Conservation (phyloP, 2,113 vertebrate genomes). For the Hemicordylus capensis region DNA sequence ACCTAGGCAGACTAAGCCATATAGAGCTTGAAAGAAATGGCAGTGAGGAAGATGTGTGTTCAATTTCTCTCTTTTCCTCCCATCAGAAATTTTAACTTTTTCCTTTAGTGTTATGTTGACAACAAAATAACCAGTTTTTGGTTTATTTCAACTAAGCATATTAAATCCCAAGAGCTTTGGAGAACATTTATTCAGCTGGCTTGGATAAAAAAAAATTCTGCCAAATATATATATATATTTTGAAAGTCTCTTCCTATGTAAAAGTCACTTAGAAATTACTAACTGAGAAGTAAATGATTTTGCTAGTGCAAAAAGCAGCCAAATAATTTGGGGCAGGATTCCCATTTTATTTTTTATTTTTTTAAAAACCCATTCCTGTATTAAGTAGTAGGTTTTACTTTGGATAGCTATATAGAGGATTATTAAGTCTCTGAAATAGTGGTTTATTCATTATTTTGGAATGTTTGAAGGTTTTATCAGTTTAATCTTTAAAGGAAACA, state of each 20-base stretch:
- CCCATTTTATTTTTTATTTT: too few relatives aligned
- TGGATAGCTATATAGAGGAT: constrained; percentile 15
- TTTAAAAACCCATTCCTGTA: background rate
- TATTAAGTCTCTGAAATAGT: constrained; percentile 34
- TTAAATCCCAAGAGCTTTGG: constrained; percentile 55
- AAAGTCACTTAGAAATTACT: constrained; percentile 55
- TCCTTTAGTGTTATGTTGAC: background rate
- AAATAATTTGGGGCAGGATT: constrained; percentile 1
- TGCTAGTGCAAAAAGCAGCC: constrained; percentile 36
- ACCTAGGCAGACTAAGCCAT: background rate
- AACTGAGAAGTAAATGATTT: constrained; percentile 56
- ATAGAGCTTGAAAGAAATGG: background rate
- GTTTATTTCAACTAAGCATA: constrained; percentile 41
- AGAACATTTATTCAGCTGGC: constrained; percentile 66
- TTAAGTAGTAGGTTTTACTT: constrained; percentile 31
- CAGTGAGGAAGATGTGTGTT: background rate
- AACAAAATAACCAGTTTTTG: background rate
- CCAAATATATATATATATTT: constrained; percentile 49
- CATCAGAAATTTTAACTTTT: background rate
- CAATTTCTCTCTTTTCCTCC: background rate
- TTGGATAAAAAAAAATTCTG: constrained; percentile 50
- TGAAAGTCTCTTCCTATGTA: constrained; percentile 49
- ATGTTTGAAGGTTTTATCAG: background rate
- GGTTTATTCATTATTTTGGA: background rate
- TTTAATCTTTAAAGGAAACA: background rate